phyloP scores from a whole-genome alignment of 2,888 invertebrate genomes.

The Ceraclea dissimilis region DNA sequence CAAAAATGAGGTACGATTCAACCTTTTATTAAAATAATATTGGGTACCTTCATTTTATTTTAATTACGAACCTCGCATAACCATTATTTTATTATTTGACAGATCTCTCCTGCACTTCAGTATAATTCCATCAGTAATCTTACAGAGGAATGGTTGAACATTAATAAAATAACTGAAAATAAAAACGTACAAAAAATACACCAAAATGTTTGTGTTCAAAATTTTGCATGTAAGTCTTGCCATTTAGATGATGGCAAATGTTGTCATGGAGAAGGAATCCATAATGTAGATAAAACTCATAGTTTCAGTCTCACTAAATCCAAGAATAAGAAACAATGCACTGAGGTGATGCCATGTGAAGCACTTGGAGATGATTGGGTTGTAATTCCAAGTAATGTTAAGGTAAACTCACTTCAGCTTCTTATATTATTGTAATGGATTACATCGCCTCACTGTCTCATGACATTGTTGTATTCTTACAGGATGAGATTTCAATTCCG shows the following conservation, averaged over 20 bases:
- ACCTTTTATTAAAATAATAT: too few species aligned
- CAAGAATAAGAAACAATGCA: too few species aligned
- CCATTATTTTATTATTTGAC: not conserved
- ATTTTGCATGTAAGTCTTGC: too few species aligned
- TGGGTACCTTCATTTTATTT: too few species aligned
- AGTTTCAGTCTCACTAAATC: too few species aligned
- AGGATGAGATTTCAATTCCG: not conserved
- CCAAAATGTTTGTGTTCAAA: too few species aligned
- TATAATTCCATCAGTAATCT: not conserved
- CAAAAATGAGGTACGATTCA: conserved; percentile 3
- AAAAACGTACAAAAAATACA: not conserved
- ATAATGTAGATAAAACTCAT: too few species aligned
- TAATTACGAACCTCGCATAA: too few species aligned
- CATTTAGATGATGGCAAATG: too few species aligned
- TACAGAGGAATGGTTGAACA: not conserved
- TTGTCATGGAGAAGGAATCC: too few species aligned
- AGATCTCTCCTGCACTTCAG: not conserved
- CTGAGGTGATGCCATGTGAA: not conserved
- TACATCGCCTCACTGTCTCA: not conserved
- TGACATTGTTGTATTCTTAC: not conserved
- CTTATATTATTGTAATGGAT: not conserved
- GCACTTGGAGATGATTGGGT: not conserved
- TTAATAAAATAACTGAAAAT: not conserved
- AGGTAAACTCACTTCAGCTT: not conserved
- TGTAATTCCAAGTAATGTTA: not conserved